These are phyloP conservation scores for Hypothenemus hampei DNA, from an alignment of 1,140 invertebrate species.

Conservation along the genomic window DNA sequence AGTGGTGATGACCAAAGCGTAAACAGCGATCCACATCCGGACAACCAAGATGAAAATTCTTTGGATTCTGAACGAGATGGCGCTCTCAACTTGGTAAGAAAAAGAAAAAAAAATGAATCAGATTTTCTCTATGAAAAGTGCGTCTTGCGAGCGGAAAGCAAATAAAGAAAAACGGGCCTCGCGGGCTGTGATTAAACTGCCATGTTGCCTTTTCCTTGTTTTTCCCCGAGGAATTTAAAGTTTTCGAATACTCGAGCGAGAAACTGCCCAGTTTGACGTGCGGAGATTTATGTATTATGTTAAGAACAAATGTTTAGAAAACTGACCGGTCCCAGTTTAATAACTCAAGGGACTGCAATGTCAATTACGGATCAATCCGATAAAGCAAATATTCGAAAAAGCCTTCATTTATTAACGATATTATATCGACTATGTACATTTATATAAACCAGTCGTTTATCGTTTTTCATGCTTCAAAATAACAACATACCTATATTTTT, in stretches of 20 bases:
- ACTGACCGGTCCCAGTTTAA: slow-evolving; percentile 8
- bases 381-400: slow-evolving; percentile 13
- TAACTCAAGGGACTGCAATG: slow-evolving; percentile 13
- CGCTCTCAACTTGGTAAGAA: slow-evolving; percentile 53
- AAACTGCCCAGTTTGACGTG: slow-evolving; percentile 3
- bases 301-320: slow-evolving; percentile 27
- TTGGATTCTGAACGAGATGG: slow-evolving; percentile 53
- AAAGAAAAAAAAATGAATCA: slow-evolving; percentile 31
- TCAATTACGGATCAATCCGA: slow-evolving; percentile 10
- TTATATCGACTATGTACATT: too few species aligned
- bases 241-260: slow-evolving; percentile 10
- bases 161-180: neutral
- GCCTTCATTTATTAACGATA: slow-evolving; percentile 1
- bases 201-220: slow-evolving; percentile 13
- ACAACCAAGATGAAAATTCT: slow-evolving; percentile 51
- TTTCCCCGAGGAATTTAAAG: slow-evolving; percentile 23
- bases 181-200: slow-evolving; percentile 1
- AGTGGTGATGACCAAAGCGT: slow-evolving; percentile 51
- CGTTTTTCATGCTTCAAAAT: too few species aligned
- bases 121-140: too few species aligned
- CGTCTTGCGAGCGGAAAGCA: neutral
- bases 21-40: slow-evolving; percentile 46
- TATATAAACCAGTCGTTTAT: too few species aligned
- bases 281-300: slow-evolving; percentile 23
- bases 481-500: too few species aligned